phyloP scores from a whole-genome alignment of 92 coral and sea anemone genomes.

The Micromussa lordhowensis region DNA sequence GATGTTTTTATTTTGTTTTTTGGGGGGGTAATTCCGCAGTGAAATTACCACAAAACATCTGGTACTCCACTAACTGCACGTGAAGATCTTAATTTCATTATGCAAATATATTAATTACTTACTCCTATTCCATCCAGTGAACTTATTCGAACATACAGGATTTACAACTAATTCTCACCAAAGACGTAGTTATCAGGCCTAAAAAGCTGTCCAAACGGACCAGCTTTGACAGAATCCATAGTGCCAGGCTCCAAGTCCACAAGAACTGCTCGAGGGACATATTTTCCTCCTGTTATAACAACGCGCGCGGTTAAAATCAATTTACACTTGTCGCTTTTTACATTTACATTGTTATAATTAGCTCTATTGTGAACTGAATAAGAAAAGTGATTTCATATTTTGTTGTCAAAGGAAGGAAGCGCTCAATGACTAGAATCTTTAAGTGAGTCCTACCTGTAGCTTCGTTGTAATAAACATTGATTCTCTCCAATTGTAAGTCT shows the following conservation, averaged over 20 bases:
- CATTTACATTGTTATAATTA: not conserved
- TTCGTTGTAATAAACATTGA: slow-evolving; percentile 75
- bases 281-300: slow-evolving; percentile 73
- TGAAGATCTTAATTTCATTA: not conserved
- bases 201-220: slow-evolving; percentile 87
- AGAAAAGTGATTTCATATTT: not conserved
- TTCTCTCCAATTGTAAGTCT: slow-evolving; percentile 68
- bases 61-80: not conserved
- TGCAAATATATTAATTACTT: slow-evolving; percentile 6
- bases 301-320: not conserved
- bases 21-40: not conserved
- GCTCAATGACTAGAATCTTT: not conserved
- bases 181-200: slow-evolving; percentile 93
- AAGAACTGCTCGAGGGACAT: slow-evolving; percentile 89
- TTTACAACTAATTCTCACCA: slow-evolving; percentile 56
- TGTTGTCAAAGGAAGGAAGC: not conserved
- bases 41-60: slow-evolving; percentile 3
- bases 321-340: not conserved
- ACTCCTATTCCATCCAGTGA: not conserved
- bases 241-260: slow-evolving; percentile 96
- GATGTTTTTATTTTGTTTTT: not conserved
- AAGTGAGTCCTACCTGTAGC: slow-evolving; percentile 47
- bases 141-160: not conserved
- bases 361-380: not conserved
- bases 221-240: slow-evolving; percentile 90